Conservation (phyloP, 2,113 vertebrate genomes). For the Silurus meridionalis region DNA sequence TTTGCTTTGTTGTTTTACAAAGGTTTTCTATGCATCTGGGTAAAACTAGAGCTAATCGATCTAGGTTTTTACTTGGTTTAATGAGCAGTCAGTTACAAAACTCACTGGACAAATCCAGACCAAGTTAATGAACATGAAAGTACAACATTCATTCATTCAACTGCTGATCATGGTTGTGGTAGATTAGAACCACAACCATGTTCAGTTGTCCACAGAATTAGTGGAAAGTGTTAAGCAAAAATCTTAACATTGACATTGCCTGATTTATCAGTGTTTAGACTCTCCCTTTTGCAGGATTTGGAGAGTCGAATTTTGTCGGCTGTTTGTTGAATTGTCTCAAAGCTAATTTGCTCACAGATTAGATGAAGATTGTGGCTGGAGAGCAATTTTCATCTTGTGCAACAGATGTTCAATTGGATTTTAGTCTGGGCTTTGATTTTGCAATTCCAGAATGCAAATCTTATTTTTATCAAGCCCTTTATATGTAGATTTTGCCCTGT, state of each 20-base stretch:
- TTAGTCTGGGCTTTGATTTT: not conserved
- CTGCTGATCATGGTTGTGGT: not conserved
- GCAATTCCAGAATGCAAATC: not conserved
- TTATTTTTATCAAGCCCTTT: not conserved
- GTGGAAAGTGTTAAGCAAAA: not conserved
- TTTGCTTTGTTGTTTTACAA: not conserved
- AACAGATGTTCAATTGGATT: not conserved
- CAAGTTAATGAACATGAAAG: not conserved
- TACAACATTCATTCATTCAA: not conserved
- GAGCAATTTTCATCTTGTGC: not conserved
- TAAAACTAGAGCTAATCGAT: not conserved
- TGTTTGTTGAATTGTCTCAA: not conserved
- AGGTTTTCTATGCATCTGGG: not conserved
- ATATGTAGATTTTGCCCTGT: not conserved
- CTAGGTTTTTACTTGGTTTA: not conserved
- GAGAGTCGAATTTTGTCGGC: not conserved
- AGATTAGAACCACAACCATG: not conserved
- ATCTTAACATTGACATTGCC: not conserved
- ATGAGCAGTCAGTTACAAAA: not conserved
- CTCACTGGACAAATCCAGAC: not conserved
- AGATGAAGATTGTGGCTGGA: not conserved
- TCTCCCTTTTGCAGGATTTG: not conserved
- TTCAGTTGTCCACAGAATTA: not conserved
- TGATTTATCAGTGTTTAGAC: not conserved
- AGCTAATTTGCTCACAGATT: not conserved